These are phyloP conservation scores for Calcarius lapponicus DNA, from an alignment of 2,797 vertebrate genomes.

Conservation along the genomic window DNA sequence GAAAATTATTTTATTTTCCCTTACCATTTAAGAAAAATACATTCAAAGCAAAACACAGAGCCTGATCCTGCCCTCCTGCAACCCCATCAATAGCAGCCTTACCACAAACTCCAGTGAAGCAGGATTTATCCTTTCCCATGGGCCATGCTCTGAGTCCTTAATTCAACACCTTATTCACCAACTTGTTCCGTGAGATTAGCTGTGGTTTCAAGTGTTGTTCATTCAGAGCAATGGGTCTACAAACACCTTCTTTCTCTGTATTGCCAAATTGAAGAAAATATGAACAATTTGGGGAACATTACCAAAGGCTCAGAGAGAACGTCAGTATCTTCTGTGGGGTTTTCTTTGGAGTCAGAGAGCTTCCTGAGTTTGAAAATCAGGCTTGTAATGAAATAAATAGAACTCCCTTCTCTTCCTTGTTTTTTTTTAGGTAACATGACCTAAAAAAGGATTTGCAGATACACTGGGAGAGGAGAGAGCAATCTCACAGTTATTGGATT, in stretches of 20 bases:
- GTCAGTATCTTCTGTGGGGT: not conserved
- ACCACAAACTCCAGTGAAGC: not conserved
- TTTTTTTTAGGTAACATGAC: conserved; percentile 12
- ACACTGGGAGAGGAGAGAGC: not conserved
- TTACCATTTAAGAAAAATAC: not conserved
- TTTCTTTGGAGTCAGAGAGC: not conserved
- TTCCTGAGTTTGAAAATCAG: conserved; percentile 3
- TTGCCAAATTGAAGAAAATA: not conserved
- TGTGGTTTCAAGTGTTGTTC: not conserved
- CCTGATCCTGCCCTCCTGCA: conserved; percentile 6
- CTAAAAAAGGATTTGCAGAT: conserved; percentile 29
- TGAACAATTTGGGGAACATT: not conserved
- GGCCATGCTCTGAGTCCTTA: not conserved
- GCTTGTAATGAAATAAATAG: not conserved
- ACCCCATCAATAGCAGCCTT: not conserved
- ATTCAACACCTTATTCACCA: conserved; percentile 31
- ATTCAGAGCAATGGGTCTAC: not conserved
- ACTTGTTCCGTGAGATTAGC: not conserved
- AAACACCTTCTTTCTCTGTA: not conserved
- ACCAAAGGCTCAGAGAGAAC: not conserved
- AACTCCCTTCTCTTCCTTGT: not conserved
- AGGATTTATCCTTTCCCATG: not conserved
- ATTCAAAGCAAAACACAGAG: not conserved
- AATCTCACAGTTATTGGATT: not conserved
- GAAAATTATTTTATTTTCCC: not conserved